Evolutionary conservation across 2,888 invertebrate species (phyloP), one percentile per base, ranked within the genome.

Genomic region (Diabrotica balteata): DNA sequence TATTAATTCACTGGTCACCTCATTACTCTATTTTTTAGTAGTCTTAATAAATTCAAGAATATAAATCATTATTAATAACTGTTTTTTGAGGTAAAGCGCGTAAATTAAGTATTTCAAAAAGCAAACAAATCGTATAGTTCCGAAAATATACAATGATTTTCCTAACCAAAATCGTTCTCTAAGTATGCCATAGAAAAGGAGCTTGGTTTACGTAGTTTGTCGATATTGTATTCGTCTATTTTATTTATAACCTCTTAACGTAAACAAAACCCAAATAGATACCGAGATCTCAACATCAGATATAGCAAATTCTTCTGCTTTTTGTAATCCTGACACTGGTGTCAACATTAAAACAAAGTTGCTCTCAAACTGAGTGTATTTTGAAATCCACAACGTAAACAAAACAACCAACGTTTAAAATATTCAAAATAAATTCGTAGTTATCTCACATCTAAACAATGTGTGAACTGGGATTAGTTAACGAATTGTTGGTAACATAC

Each of bases 391-490:
- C n/a, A 42, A 58, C 50, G 46, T 63, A 57, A 63, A 63, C 63
- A 63, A 9, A 63, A 44, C 32, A 50, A 17, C 58, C 58, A 57
- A 57, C 49, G 32, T 32, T 10, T 47, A 47, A 9, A 47, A 63
- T 55, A 63, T 58, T 51, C 63, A 63, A 63, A 63, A 57, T 63
- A 63, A 58, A 63, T 63, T 63, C 63, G 49, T 57, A 11, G 50
- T 63, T 63, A 58, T 63, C 63, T 63, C 8, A 51, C 17, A 63
- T 63, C 63, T 58, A 63, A 63, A 63, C 63, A 63, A 63, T 57
- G 63, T 63, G 63, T 58, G 44, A 63, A 51, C 17, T 22, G 58
- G 44, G 58, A 63, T 63, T 63, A 63, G 44, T 61, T 55, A 63
- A 55, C 46, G 55, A 63, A 57, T 63, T 49, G 43, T 63, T 63